Conservation (phyloP, 2,113 vertebrate species). For the Tonatia bakeri region DNA sequence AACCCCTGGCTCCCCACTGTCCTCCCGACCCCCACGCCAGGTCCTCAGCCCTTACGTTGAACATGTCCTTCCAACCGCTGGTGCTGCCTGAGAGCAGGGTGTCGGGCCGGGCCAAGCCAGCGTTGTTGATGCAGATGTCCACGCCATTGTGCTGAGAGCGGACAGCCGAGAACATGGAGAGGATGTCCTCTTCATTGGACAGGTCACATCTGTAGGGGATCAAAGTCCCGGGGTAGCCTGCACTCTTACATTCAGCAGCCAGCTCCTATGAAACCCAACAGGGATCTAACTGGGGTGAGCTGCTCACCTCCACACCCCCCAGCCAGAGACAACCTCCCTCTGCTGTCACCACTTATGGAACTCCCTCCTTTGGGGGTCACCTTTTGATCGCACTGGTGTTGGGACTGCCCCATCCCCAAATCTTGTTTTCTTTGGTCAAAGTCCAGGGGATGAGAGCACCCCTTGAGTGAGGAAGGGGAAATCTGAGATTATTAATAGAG, state of each 20-base stretch:
- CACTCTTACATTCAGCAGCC: conserved; percentile 95
- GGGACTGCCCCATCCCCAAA: not conserved
- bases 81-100: conserved; percentile 91
- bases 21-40: not conserved
- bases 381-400: not conserved
- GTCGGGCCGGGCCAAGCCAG: conserved; percentile 91
- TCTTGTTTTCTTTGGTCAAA: conserved; percentile 21
- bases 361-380: not conserved
- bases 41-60: conserved; percentile 85
- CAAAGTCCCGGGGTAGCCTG: conserved; percentile 91
- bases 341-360: not conserved
- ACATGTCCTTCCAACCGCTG: conserved; percentile 95
- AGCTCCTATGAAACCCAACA: conserved; percentile 85
- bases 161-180: conserved; percentile 97
- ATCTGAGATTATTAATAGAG: not conserved
- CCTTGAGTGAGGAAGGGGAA: not conserved
- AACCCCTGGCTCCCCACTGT: not conserved
- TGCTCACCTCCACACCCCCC: conserved; percentile 18
- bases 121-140: conserved; percentile 97
- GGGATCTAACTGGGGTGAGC: conserved; percentile 65
- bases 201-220: conserved; percentile 97
- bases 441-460: not conserved
- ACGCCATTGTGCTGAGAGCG: conserved; percentile 91
- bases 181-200: conserved; percentile 95
- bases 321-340: not conserved